Base-by-base conservation (phyloP, 2,797 vertebrate genomes). In the Kryptolebias ocellatus region DNA sequence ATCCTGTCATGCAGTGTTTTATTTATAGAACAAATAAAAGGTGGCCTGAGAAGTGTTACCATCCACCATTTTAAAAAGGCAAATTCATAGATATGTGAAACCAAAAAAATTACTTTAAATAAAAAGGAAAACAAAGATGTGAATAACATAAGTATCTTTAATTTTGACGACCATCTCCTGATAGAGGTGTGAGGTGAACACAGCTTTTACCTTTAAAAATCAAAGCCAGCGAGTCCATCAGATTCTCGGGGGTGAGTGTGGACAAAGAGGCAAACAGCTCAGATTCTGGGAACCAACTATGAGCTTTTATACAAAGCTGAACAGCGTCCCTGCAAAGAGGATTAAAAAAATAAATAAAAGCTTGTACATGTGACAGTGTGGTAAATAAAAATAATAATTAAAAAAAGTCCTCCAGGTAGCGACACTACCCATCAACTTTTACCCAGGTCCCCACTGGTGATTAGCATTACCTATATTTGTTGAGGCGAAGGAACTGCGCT, bases 401-500 rank as follows among this genome's bases (percentile, higher is more conserved):
- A 17, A 12, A 64, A 2, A 31, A n/a, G 60, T 29, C 55, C 12
- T 18, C 11, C 7, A 46, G 18, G 50, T 37, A 47, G 6, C 50
- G 46, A 67, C 72, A 61, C 18, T 27, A 55, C 16, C 0, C 55
- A 61, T 71, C 37, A 39, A 12, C 28, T 44, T 65, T 53, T 18
- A 58, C 28, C 46, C 12, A 28, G 16, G 51, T 45, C 29, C 70
- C 52, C 17, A 45, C 50, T 10, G 39, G 53, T 74, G 53, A 74
- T 67, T 54, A 52, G 45, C 28, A 17, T 80, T 76, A 98, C 98
- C 92, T 96, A 92, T 99, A 99, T 86, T 95, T 97, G 83, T 95
- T 95, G 83, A 91, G 94, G 62, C 91, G 92, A n/a, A 99, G 92
- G 53, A 95, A 93, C 62, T 90, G 89, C 55, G 84, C 90, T 55